Evolutionary conservation across 2,113 vertebrate genomes (phyloP).

Genomic region (Nestor notabilis): DNA sequence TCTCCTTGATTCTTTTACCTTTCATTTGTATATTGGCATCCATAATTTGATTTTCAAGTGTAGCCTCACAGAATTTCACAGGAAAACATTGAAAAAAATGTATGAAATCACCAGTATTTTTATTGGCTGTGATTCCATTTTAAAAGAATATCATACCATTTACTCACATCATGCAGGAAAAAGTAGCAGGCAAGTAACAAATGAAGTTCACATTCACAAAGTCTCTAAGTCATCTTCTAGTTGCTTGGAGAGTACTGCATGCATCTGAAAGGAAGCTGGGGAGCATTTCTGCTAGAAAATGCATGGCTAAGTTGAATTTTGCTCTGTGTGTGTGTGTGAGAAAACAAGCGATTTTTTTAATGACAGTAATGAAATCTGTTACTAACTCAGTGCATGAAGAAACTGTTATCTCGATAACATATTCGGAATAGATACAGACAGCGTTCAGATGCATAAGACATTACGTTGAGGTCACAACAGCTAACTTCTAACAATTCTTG

Average conservation of each 20-base stretch:
- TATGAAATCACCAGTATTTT: slow-evolving; percentile 89
- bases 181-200: slow-evolving; percentile 81
- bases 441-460: slow-evolving; percentile 77
- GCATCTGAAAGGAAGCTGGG: slow-evolving; percentile 77
- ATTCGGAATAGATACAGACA: slow-evolving; percentile 72
- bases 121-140: slow-evolving; percentile 91
- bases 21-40: not conserved
- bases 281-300: slow-evolving; percentile 70
- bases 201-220: slow-evolving; percentile 79
- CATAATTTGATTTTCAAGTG: not conserved
- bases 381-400: slow-evolving; percentile 72
- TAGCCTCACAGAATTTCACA: not conserved
- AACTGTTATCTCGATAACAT: slow-evolving; percentile 60
- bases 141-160: slow-evolving; percentile 84
- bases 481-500: slow-evolving; percentile 67
- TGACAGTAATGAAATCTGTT: slow-evolving; percentile 75
- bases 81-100: slow-evolving; percentile 63
- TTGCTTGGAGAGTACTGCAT: slow-evolving; percentile 79
- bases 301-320: slow-evolving; percentile 73
- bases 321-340: not conserved
- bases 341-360: slow-evolving; percentile 75
- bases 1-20: not conserved
- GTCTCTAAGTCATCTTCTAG: slow-evolving; percentile 73
- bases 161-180: slow-evolving; percentile 90
- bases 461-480: slow-evolving; percentile 83